Conservation (phyloP, 2,113 vertebrate species). For the Melanerpes formicivorus region DNA sequence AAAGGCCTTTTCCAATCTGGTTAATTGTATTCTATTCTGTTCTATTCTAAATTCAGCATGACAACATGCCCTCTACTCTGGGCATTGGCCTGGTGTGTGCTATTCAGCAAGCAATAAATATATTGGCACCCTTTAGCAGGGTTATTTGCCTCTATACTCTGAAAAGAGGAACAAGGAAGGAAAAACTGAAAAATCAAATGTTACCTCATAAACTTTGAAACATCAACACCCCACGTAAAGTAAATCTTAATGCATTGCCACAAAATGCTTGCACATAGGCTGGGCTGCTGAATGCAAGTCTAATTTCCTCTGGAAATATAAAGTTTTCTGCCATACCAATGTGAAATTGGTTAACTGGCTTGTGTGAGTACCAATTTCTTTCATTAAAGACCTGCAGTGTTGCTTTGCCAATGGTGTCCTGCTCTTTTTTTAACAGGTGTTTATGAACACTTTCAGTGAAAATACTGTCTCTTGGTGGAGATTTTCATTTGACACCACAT, state of each 20-base stretch:
- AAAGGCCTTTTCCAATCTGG: too few species aligned
- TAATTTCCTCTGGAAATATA: background rate
- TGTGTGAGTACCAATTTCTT: background rate
- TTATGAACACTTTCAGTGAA: background rate
- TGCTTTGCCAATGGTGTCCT: background rate
- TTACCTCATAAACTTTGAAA: background rate
- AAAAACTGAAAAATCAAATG: background rate
- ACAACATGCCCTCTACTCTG: fast-evolving
- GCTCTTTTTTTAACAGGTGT: background rate
- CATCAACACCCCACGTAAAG: background rate
- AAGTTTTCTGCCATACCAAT: background rate
- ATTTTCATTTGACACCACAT: background rate
- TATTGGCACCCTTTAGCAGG: fast-evolving
- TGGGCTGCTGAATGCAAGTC: background rate
- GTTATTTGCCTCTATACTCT: background rate
- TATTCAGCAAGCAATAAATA: background rate
- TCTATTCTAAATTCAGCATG: background rate
- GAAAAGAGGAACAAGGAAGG: background rate
- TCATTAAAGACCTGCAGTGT: background rate
- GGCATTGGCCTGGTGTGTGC: background rate
- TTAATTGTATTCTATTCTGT: too few species aligned
- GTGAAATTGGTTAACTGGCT: background rate
- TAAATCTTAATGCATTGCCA: background rate
- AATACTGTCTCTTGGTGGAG: background rate
- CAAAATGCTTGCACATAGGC: background rate